Percentiles rank a stretch among this genome's conserved stretches.
Conservation (phyloP, 2,888 invertebrate species). For the Lasius platythorax region DNA sequence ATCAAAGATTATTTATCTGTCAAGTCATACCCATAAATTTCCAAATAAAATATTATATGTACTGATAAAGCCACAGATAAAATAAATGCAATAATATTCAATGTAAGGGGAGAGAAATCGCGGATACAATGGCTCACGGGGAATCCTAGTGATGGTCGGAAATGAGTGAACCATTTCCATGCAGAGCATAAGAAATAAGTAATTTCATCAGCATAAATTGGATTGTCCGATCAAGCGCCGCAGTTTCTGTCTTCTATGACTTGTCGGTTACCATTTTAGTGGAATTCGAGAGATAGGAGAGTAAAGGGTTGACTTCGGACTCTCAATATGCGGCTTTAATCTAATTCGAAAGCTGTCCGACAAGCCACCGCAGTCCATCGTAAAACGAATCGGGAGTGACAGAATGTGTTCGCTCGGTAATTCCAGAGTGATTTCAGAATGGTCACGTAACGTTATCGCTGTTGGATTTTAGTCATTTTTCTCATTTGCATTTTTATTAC, state of each 20-base stretch:
- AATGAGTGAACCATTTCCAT: conserved; percentile 16
- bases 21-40: background rate
- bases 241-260: conserved; percentile 59
- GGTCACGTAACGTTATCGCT: conserved; percentile 30
- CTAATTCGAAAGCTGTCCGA: conserved; percentile 77
- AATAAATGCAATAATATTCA: background rate
- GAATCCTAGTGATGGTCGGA: background rate
- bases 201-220: conserved; percentile 65
- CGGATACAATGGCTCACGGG: background rate
- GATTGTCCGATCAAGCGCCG: conserved; percentile 63
- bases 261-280: conserved; percentile 64
- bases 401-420: conserved; percentile 45
- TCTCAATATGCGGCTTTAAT: conserved; percentile 69
- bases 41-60: background rate
- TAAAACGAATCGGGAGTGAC: conserved; percentile 74
- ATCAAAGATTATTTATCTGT: background rate
- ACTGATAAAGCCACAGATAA: background rate
- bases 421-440: conserved; percentile 28
- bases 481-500: conserved; percentile 44
- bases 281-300: conserved; percentile 64
- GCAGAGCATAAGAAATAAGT: conserved; percentile 47
- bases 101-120: background rate
- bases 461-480: conserved; percentile 9
- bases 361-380: conserved; percentile 68
- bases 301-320: conserved; percentile 61